phyloP scores from a whole-genome alignment of 2,797 vertebrate genomes.

The Pagetopsis macropterus region DNA sequence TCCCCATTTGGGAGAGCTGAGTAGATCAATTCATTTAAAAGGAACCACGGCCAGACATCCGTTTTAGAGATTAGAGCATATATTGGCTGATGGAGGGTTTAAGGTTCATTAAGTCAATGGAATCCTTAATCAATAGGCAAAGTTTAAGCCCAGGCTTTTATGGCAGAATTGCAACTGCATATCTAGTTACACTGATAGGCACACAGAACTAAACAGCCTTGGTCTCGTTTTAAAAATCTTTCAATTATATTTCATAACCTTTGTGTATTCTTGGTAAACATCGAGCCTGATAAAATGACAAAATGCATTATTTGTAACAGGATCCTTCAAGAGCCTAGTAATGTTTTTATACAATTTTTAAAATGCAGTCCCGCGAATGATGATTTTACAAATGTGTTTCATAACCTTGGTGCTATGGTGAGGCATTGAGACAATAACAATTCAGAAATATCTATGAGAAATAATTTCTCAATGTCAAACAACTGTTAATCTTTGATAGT shows the following conservation, averaged over 20 bases:
- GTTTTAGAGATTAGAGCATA: conserved; percentile 92
- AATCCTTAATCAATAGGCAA: conserved; percentile 96
- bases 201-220: conserved; percentile 39
- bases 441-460: not conserved
- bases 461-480: conserved; percentile 47
- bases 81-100: conserved; percentile 89
- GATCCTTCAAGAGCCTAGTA: conserved; percentile 22
- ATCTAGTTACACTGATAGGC: conserved; percentile 59
- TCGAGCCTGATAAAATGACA: conserved; percentile 27
- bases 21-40: conserved; percentile 89
- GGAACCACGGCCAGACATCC: conserved; percentile 88
- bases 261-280: conserved; percentile 39
- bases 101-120: conserved; percentile 97
- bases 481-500: conserved; percentile 33
- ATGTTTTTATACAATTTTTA: conserved; percentile 14
- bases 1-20: conserved; percentile 87
- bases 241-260: conserved; percentile 33
- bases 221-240: conserved; percentile 38
- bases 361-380: conserved; percentile 11
- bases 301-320: conserved; percentile 24
- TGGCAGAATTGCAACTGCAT: conserved; percentile 57
- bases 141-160: conserved; percentile 84
- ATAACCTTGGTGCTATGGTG: conserved; percentile 33
- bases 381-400: conserved; percentile 32
- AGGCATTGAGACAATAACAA: conserved; percentile 23